Evolutionary conservation across 2,113 vertebrate species (phyloP).

Genomic region (Nymphicus hollandicus): DNA sequence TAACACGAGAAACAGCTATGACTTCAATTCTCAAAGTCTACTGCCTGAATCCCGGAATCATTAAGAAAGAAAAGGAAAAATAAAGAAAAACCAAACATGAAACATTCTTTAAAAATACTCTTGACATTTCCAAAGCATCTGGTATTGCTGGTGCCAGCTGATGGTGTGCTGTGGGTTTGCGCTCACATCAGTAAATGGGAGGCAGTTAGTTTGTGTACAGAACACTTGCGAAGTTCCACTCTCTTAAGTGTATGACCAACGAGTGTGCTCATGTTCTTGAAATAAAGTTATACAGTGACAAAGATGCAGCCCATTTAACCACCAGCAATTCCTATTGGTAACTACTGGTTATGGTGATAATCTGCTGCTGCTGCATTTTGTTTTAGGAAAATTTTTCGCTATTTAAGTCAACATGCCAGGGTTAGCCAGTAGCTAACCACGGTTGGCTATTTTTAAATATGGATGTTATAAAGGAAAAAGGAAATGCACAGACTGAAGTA

Average conservation of each 20-base stretch:
- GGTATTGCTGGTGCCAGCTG: not conserved
- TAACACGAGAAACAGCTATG: not conserved
- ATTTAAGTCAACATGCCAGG: not conserved
- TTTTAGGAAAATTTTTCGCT: not conserved
- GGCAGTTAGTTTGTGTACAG: not conserved
- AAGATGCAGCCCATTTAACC: not conserved
- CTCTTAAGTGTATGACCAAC: not conserved
- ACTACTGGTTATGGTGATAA: not conserved
- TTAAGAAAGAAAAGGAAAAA: not conserved
- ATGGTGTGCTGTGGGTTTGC: not conserved
- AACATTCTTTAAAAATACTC: not conserved
- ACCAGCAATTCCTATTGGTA: not conserved
- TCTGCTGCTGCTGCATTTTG: not conserved
- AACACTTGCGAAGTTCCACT: not conserved
- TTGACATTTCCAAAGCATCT: not conserved
- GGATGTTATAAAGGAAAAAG: not conserved
- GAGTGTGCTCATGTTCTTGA: not conserved
- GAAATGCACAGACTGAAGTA: not conserved
- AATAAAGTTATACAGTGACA: not conserved
- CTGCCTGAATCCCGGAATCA: not conserved
- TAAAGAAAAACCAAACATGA: not conserved
- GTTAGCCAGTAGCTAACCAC: not conserved
- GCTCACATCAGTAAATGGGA: not conserved
- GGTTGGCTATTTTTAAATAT: slow-evolving; percentile 33
- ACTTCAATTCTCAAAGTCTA: not conserved